These are phyloP conservation scores for Protodeltote pygarga DNA, from an alignment of 2,888 invertebrate genomes.

Conservation along the genomic window DNA sequence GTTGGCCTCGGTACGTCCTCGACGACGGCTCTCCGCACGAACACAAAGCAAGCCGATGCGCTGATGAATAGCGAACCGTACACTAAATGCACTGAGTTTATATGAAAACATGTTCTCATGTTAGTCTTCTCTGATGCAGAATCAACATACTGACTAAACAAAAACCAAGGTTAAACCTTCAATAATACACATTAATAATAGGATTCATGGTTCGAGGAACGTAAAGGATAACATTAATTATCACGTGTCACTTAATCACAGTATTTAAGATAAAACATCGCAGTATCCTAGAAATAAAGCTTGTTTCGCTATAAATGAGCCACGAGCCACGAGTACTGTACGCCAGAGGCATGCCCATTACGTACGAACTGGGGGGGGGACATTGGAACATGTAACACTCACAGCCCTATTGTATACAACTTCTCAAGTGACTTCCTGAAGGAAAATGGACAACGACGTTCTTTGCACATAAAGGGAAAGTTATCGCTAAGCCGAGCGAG, in stretches of 20 bases:
- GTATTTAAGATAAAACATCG: too few species aligned
- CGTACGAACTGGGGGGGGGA: constrained; percentile 4
- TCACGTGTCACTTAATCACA: too few species aligned
- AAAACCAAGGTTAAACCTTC: too few species aligned
- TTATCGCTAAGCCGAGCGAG: too few species aligned
- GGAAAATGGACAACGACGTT: constrained; percentile 16
- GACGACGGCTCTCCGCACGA: constrained; percentile 9
- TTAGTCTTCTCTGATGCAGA: too few species aligned
- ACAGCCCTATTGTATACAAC: constrained; percentile 9
- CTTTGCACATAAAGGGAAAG: too few species aligned
- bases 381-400: constrained; percentile 16
- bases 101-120: too few species aligned
- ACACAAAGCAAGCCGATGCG: constrained; percentile 4
- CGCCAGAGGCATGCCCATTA: constrained; percentile 12
- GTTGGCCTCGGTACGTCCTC: constrained; percentile 14
- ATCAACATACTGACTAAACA: too few species aligned
- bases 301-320: neutral
- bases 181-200: neutral
- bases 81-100: too few species aligned
- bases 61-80: too few species aligned
- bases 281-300: neutral
- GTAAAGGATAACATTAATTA: neutral
- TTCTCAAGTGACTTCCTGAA: constrained; percentile 7
- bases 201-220: neutral
- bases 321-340: neutral